phyloP scores from a whole-genome alignment of 2,888 invertebrate genomes.

The Gnatocerus cornutus region DNA sequence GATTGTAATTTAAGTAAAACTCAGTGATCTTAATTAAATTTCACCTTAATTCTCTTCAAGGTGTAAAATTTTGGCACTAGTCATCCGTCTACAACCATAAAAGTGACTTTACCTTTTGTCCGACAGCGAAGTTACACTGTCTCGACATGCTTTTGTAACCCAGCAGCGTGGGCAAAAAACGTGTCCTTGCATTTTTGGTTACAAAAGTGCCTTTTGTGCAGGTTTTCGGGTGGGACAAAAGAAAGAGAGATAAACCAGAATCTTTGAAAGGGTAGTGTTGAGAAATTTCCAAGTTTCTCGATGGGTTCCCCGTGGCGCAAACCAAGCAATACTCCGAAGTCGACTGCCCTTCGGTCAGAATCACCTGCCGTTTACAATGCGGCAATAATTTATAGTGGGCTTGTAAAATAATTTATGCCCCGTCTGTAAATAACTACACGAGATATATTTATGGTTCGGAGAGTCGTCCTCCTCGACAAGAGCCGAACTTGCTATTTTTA shows the following conservation, averaged over 20 bases:
- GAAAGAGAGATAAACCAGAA: slow-evolving; percentile 14
- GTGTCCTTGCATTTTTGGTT: slow-evolving; percentile 39
- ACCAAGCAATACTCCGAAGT: slow-evolving; percentile 32
- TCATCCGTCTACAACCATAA: background rate
- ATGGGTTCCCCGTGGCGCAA: slow-evolving; percentile 42
- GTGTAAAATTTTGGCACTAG: background rate
- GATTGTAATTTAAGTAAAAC: background rate
- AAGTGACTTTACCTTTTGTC: background rate
- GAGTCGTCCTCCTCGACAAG: slow-evolving; percentile 49
- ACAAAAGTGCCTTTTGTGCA: slow-evolving; percentile 29
- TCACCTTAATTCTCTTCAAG: background rate
- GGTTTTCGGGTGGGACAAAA: background rate
- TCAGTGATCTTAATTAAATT: background rate
- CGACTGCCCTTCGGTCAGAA: slow-evolving; percentile 50
- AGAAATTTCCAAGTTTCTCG: slow-evolving; percentile 39
- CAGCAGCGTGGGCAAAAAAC: slow-evolving; percentile 22
- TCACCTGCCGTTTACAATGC: slow-evolving; percentile 65
- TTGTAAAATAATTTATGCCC: slow-evolving; percentile 66
- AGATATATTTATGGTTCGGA: slow-evolving; percentile 49
- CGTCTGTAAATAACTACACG: slow-evolving; percentile 62
- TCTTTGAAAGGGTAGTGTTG: slow-evolving; percentile 36
- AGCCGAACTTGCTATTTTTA: slow-evolving; percentile 51
- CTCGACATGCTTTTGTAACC: slow-evolving; percentile 14
- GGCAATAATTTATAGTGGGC: slow-evolving; percentile 64
- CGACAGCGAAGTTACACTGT: background rate